Percentiles rank a stretch among this genome's conserved stretches.
Conservation (phyloP, 1,140 invertebrate genomes). For the Drosophila nigromelanica region DNA sequence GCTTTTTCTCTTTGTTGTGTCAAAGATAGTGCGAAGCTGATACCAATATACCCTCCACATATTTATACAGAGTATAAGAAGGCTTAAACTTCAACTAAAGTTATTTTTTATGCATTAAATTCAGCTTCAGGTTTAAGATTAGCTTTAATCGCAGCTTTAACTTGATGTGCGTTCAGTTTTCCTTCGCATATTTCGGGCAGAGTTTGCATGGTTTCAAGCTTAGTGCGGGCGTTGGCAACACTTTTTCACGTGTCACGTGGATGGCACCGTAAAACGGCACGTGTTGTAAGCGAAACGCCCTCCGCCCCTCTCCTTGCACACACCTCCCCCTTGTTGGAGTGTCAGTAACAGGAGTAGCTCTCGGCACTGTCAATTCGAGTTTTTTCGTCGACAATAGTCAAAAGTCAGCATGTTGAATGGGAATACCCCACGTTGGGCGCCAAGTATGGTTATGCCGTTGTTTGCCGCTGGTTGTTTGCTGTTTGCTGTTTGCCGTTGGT, state of each 20-base stretch:
- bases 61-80: too few species aligned
- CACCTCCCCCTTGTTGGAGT: background rate
- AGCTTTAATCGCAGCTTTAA: too few species aligned
- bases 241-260: background rate
- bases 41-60: too few species aligned
- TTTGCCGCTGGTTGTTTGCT: slow-evolving; percentile 11
- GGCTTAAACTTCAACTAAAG: too few species aligned
- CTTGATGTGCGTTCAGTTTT: background rate
- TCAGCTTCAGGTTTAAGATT: too few species aligned
- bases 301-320: too few species aligned
- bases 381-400: slow-evolving; percentile 10
- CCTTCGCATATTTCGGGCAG: too few species aligned
- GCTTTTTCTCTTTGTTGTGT: too few species aligned
- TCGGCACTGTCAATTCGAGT: slow-evolving; percentile 1
- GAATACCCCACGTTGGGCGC: slow-evolving; percentile 18
- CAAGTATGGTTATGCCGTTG: background rate
- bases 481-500: background rate
- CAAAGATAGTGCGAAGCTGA: too few species aligned
- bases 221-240: background rate
- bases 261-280: background rate
- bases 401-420: slow-evolving; percentile 1
- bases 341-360: slow-evolving; percentile 5
- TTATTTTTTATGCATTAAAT: too few species aligned
- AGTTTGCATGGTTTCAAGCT: background rate
- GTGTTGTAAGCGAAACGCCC: too few species aligned